These are phyloP conservation scores for Oophaga pumilio DNA, from an alignment of 2,113 vertebrate genomes.

Conservation along the genomic window DNA sequence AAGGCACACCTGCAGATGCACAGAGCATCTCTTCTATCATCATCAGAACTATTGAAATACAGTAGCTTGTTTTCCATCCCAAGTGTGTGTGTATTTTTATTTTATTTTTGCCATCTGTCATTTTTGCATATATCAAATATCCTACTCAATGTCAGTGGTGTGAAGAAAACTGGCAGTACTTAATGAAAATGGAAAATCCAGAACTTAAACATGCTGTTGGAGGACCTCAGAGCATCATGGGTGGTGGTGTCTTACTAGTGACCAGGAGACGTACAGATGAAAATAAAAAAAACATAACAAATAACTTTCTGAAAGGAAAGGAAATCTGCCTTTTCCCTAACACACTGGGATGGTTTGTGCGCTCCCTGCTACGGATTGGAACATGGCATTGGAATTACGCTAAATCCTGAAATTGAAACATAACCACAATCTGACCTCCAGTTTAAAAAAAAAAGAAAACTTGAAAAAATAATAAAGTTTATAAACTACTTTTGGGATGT, in stretches of 20 bases:
- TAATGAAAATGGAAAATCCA: constrained; percentile 67
- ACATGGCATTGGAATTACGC: not conserved
- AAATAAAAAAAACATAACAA: constrained; percentile 22
- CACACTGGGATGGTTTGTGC: not conserved
- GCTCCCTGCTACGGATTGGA: not conserved
- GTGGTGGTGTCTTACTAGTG: constrained; percentile 56
- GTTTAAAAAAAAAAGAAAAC: not conserved
- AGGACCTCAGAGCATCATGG: constrained; percentile 58
- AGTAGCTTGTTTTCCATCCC: constrained; percentile 63
- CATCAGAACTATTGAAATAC: constrained; percentile 67
- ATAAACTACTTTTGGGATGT: constrained; percentile 8
- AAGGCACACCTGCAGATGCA: constrained; percentile 34
- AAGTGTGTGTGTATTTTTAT: constrained; percentile 36
- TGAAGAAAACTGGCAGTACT: constrained; percentile 67
- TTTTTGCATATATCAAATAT: constrained; percentile 66
- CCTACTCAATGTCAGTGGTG: constrained; percentile 66
- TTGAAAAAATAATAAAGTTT: too few species aligned
- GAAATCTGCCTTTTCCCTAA: not conserved
- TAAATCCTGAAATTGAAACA: constrained; percentile 14
- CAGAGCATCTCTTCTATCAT: constrained; percentile 62
- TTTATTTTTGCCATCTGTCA: constrained; percentile 65
- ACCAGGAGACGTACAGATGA: constrained; percentile 20
- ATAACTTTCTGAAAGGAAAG: not conserved
- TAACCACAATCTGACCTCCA: constrained; percentile 43
- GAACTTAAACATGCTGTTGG: constrained; percentile 58